Evolutionary conservation across 2,113 vertebrate genomes (phyloP), one percentile per base, ranked within the genome.

Genomic region (Callaeas wilsoni): DNA sequence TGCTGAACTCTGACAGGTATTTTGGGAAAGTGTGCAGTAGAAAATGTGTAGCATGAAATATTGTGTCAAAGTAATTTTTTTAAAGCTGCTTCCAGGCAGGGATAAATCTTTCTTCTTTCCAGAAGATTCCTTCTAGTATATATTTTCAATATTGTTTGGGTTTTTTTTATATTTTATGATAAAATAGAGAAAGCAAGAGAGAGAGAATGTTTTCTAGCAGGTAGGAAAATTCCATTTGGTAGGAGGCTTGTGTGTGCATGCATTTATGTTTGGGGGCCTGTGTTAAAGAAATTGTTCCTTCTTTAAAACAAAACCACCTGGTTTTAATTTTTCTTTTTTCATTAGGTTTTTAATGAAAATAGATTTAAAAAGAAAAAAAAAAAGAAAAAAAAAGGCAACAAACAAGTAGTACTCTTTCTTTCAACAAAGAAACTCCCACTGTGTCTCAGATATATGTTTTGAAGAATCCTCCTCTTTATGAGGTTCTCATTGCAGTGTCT

Each of bases 381-480:
- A n/a, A 3, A 17, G 5, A 6, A 16, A 7, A 49, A 19, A 53
- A 62, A 55, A 33, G 1, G 1, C 2, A 16, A 12, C 10, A 52
- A 86, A 47, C 8, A 32, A 37, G 16, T 47, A 27, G 16, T 44
- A 17, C 2, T 26, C 10, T 27, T 79, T 67, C 26, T 80, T 91
- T 70, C 13, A 57, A 29, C 7, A 46, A 46, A 70, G 32, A 13
- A 70, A 49, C 13, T 84, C 18, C 8, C 29, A 7, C 19, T 29
- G 13, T 50, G 5, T 63, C 52, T 78, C 20, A 50, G 42, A 30
- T 42, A 39, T 16, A 47, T 37, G 5, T 77, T 74, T 56, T 62
- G 33, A 44, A 76, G 64, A 79, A 39, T 9, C 4, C 13, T 83
- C 2, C 9, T 56, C 25, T 67, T 42, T 44, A 33, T 26, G 53